A percentile compares a stretch with the other conserved stretches of the same genome.
Conservation (phyloP, 2,113 vertebrate genomes). For the Garra rufa region DNA sequence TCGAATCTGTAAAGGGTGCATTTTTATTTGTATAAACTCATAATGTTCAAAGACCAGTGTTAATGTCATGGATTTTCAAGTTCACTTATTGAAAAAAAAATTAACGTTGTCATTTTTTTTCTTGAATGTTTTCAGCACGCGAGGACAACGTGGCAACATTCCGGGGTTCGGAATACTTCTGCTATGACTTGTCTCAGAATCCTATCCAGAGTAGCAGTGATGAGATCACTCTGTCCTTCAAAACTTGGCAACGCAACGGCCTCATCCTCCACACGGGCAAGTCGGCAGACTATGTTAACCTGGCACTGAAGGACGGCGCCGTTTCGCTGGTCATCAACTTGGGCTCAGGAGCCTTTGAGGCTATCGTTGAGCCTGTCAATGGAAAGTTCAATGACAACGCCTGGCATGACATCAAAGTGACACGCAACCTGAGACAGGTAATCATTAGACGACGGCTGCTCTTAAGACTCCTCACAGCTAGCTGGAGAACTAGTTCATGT, state of each 20-base stretch:
- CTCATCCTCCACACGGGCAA: slow-evolving; percentile 99
- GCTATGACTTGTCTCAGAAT: slow-evolving; percentile 97
- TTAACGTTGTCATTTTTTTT: background rate
- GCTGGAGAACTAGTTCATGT: background rate
- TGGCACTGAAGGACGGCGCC: slow-evolving; percentile 94
- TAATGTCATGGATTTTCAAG: background rate
- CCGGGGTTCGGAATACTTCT: slow-evolving; percentile 97
- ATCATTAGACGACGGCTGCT: slow-evolving; percentile 67
- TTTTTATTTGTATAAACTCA: too few relatives aligned
- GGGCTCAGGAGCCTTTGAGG: slow-evolving; percentile 97
- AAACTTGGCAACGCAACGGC: slow-evolving; percentile 96
- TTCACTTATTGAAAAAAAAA: background rate
- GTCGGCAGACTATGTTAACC: slow-evolving; percentile 97
- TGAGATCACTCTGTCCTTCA: slow-evolving; percentile 97
- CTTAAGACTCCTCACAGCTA: slow-evolving; percentile 9
- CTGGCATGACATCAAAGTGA: slow-evolving; percentile 99
- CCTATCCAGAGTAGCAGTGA: slow-evolving; percentile 99
- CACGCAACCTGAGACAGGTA: slow-evolving; percentile 99
- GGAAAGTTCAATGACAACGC: slow-evolving; percentile 99
- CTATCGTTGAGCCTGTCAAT: slow-evolving; percentile 97
- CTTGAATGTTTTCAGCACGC: slow-evolving; percentile 75
- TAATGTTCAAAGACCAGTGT: background rate
- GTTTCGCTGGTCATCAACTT: slow-evolving; percentile 98
- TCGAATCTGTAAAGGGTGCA: too few relatives aligned
- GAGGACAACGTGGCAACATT: slow-evolving; percentile 98